Conservation (phyloP, 2,113 vertebrate genomes). For the Buteo buteo region DNA sequence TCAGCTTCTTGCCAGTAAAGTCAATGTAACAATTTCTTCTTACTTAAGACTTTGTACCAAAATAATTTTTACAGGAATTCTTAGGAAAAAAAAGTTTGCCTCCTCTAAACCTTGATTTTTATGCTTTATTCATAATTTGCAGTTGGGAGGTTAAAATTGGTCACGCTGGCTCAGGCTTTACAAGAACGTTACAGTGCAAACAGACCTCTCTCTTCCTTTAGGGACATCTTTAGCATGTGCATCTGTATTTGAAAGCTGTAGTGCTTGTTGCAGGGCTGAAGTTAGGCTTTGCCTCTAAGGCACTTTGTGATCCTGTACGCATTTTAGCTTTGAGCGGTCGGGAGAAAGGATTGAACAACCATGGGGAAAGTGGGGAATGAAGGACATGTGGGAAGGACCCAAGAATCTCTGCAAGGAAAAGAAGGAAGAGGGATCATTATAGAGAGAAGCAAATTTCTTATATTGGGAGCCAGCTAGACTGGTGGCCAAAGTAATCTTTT, state of each 20-base stretch:
- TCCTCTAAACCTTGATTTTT: neutral
- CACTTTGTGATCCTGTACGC: neutral
- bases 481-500: neutral
- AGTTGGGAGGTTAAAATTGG: neutral
- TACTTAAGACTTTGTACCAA: neutral
- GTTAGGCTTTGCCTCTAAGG: neutral
- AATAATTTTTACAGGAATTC: neutral
- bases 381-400: neutral
- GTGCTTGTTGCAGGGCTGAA: neutral
- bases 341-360: neutral
- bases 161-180: neutral
- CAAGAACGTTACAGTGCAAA: neutral
- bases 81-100: neutral
- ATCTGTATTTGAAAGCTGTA: neutral
- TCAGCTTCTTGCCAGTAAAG: neutral
- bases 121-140: neutral
- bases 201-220: neutral
- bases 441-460: neutral
- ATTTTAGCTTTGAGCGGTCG: fast-evolving
- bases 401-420: neutral
- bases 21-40: neutral
- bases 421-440: neutral
- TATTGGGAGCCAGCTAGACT: neutral
- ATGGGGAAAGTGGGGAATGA: neutral
- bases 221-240: neutral